Conservation (phyloP, 2,797 vertebrate genomes). For the Crenuchus spilurus region DNA sequence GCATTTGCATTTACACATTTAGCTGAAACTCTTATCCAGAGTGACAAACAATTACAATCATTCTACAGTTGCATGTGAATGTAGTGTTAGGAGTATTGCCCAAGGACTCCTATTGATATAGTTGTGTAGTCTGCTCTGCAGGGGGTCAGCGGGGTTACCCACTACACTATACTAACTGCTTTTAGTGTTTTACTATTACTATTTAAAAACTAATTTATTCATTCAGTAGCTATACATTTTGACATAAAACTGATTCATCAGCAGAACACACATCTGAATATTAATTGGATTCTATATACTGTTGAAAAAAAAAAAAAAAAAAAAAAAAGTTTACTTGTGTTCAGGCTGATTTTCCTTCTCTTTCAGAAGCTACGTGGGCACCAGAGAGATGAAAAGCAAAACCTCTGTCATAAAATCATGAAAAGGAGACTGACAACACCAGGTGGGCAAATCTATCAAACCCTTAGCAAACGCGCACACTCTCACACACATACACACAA, state of each 20-base stretch:
- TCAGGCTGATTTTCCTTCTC: background rate
- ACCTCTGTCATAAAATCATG: constrained; percentile 56
- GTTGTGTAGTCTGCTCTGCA: no score
- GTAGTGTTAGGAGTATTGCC: no score
- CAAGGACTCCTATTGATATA: no score
- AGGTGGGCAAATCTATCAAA: constrained; percentile 95
- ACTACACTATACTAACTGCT: no score
- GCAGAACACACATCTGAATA: constrained; percentile 5
- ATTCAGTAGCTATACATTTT: background rate
- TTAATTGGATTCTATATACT: constrained; percentile 10
- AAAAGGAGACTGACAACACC: constrained; percentile 84
- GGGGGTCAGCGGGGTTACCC: no score
- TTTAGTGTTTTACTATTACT: no score
- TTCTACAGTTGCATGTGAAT: no score
- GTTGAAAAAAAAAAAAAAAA: background rate
- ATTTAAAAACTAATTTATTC: no score
- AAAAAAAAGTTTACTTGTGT: background rate
- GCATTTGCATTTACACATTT: no score
- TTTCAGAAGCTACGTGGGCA: background rate
- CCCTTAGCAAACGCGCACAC: constrained; percentile 66
- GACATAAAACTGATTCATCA: background rate
- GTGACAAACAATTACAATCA: no score
- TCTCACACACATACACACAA: constrained; percentile 50
- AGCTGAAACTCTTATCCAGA: no score
- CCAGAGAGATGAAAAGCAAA: constrained; percentile 46